These are phyloP conservation scores for Lethenteron camtschaticum DNA, from an alignment of 2,113 vertebrate species.

Conservation along the genomic window DNA sequence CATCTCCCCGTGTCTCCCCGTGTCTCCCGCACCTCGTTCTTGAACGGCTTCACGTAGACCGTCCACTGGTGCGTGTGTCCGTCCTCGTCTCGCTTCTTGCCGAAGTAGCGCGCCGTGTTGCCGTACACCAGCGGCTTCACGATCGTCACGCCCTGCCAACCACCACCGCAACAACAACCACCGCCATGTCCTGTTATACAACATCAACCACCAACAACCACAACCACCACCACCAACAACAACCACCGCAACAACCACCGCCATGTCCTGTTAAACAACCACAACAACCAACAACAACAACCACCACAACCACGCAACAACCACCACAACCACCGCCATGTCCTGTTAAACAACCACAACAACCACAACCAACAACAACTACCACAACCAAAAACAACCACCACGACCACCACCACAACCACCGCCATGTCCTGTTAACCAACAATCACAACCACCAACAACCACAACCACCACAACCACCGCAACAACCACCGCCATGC, in stretches of 20 bases:
- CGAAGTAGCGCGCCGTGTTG: constrained; percentile 86
- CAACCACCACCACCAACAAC: background rate
- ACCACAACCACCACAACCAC: too few relatives aligned
- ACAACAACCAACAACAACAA: background rate
- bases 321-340: background rate
- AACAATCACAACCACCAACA: too few relatives aligned
- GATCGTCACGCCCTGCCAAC: constrained; percentile 60
- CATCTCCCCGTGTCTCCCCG: too few relatives aligned
- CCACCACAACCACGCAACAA: background rate
- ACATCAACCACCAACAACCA: too few relatives aligned
- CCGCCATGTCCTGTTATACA: too few relatives aligned
- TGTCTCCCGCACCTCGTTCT: constrained; percentile 40
- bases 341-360: background rate
- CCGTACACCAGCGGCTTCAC: constrained; percentile 92
- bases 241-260: background rate
- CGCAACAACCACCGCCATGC: too few relatives aligned
- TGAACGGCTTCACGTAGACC: constrained; percentile 84
- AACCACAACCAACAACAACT: too few relatives aligned
- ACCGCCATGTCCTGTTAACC: too few relatives aligned
- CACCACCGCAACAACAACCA: too few relatives aligned
- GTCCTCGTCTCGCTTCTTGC: constrained; percentile 87
- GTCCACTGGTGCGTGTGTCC: constrained; percentile 97
- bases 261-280: background rate
- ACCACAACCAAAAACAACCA: background rate
- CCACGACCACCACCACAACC: too few relatives aligned